Evolutionary conservation across 2,113 vertebrate species (phyloP).

Genomic region (Seriola dumerili): DNA sequence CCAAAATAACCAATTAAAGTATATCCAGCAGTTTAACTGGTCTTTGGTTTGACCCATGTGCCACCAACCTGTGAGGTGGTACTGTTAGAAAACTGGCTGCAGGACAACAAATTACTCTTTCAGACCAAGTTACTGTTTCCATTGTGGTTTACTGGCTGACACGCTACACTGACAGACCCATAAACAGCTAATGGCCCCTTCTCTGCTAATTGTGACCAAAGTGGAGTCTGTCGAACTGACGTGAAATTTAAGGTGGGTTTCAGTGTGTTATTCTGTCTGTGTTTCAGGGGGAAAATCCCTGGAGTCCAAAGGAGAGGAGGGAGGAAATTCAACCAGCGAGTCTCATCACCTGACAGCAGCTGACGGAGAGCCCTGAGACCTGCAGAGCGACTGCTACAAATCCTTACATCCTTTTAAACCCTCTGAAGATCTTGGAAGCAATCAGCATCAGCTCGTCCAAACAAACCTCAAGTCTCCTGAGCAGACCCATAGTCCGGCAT

Average conservation of each 20-base stretch:
- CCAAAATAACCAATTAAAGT: background rate
- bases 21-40: background rate
- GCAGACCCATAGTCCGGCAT: background rate
- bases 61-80: no score
- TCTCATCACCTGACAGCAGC: background rate
- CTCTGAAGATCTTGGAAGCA: background rate
- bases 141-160: constrained; percentile 41
- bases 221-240: constrained; percentile 39
- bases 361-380: background rate
- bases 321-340: background rate
- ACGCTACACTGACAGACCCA: constrained; percentile 24
- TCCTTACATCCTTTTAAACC: background rate
- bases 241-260: constrained; percentile 10
- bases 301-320: background rate
- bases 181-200: constrained; percentile 56
- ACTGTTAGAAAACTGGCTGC: background rate
- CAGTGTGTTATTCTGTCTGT: constrained; percentile 27
- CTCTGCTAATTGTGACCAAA: constrained; percentile 48
- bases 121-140: constrained; percentile 48
- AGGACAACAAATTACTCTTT: constrained; percentile 11
- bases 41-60: background rate
- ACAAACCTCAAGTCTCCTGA: background rate
- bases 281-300: constrained; percentile 36
- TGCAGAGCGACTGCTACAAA: background rate
- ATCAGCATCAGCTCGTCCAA: background rate